These are phyloP conservation scores for Desmophyllum pertusum DNA, from an alignment of 92 coral and sea anemone species.

Conservation along the genomic window DNA sequence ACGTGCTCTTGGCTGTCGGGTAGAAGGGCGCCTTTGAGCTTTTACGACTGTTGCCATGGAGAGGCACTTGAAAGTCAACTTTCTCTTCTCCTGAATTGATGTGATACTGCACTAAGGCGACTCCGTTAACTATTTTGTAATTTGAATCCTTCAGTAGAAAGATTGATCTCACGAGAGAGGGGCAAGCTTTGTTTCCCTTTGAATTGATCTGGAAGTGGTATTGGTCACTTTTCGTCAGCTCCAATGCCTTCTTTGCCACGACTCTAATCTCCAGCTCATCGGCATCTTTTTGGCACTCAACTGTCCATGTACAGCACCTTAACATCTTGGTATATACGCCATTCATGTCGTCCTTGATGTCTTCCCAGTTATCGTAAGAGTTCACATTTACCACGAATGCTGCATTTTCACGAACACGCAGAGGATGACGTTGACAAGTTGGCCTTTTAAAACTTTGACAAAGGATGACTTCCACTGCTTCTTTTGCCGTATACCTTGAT, in stretches of 20 bases:
- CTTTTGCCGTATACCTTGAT: conserved; percentile 50
- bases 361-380: conserved; percentile 60
- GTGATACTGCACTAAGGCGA: conserved; percentile 61
- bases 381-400: conserved; percentile 40
- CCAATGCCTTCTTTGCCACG: conserved; percentile 36
- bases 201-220: conserved; percentile 60
- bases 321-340: conserved; percentile 58
- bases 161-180: conserved; percentile 48
- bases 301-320: conserved; percentile 65
- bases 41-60: conserved; percentile 59
- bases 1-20: conserved; percentile 44
- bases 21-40: conserved; percentile 46
- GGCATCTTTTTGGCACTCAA: conserved; percentile 41
- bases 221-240: conserved; percentile 17
- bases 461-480: conserved; percentile 35
- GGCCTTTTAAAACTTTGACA: too few relatives aligned
- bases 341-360: conserved; percentile 65
- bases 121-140: conserved; percentile 41
- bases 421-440: conserved; percentile 55
- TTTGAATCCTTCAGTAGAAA: conserved; percentile 48
- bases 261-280: conserved; percentile 15
- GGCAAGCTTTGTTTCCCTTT: conserved; percentile 65
- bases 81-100: conserved; percentile 26
- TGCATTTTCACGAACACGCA: conserved; percentile 58
- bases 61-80: conserved; percentile 48